Conservation (phyloP, 1,140 invertebrate species). For the Parapsyche elsis region DNA sequence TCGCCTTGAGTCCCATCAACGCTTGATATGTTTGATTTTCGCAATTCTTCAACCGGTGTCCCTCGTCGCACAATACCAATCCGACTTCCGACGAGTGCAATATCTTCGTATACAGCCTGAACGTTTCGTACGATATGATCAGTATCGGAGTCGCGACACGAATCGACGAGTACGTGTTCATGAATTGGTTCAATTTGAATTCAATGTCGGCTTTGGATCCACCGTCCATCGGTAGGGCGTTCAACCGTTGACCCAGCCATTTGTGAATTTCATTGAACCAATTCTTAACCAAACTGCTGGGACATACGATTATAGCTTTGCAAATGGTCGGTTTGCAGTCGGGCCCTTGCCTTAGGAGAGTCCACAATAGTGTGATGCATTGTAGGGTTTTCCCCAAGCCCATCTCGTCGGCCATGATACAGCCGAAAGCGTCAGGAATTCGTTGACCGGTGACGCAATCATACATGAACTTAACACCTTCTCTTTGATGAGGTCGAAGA, state of each 20-base stretch:
- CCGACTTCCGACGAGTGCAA: conserved; percentile 93
- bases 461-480: conserved; percentile 99
- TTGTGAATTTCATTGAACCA: conserved; percentile 99
- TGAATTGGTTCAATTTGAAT: conserved; percentile 81
- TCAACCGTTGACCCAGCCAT: conserved; percentile 90
- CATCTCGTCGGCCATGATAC: conserved; percentile 99
- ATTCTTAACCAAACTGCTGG: conserved; percentile 98
- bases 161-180: conserved; percentile 71
- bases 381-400: conserved; percentile 97
- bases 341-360: conserved; percentile 87
- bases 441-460: conserved; percentile 96
- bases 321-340: conserved; percentile 87
- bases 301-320: conserved; percentile 95
- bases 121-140: conserved; percentile 99
- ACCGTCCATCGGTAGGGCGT: conserved; percentile 90
- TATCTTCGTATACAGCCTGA: conserved; percentile 90
- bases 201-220: conserved; percentile 92
- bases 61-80: conserved; percentile 97
- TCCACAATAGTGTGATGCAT: conserved; percentile 97
- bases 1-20: conserved; percentile 88
- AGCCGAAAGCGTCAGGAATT: conserved; percentile 90
- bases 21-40: conserved; percentile 99
- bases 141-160: conserved; percentile 88
- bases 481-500: conserved; percentile 96
- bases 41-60: conserved; percentile 96